Evolutionary conservation across 2,797 vertebrate species (phyloP).

Genomic region (Chelidonichthys spinosus): DNA sequence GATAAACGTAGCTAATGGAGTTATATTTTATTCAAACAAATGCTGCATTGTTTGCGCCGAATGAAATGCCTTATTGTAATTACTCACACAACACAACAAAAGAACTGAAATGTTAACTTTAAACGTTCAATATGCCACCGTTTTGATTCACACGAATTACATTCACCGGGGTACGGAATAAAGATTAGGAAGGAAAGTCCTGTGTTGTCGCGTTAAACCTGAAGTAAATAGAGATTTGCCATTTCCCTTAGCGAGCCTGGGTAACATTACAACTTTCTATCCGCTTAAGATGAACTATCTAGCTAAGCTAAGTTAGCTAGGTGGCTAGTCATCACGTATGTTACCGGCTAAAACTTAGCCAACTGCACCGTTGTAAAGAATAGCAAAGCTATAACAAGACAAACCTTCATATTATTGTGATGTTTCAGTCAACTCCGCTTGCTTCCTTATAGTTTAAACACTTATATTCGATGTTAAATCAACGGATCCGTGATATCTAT

Average conservation of each 20-base stretch:
- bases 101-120: background rate
- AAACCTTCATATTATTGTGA: conserved; percentile 84
- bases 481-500: background rate
- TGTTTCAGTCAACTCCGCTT: conserved; percentile 41
- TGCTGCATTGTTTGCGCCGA: background rate
- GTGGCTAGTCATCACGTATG: background rate
- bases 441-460: background rate
- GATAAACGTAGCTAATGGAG: background rate
- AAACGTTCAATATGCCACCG: background rate
- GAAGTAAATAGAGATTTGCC: background rate
- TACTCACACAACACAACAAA: too few species aligned
- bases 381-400: conserved; percentile 26
- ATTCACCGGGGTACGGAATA: rapidly evolving
- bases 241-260: rapidly evolving
- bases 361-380: conserved; percentile 2
- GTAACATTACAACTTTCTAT: background rate
- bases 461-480: background rate
- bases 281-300: background rate
- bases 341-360: background rate
- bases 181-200: too few species aligned
- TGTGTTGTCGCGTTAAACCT: background rate
- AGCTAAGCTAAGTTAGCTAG: conserved; percentile 37
- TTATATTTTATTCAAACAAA: background rate
- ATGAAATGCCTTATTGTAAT: background rate
- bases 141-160: background rate